phyloP scores from a whole-genome alignment of 2,888 invertebrate species.

The Campoplex nolae region DNA sequence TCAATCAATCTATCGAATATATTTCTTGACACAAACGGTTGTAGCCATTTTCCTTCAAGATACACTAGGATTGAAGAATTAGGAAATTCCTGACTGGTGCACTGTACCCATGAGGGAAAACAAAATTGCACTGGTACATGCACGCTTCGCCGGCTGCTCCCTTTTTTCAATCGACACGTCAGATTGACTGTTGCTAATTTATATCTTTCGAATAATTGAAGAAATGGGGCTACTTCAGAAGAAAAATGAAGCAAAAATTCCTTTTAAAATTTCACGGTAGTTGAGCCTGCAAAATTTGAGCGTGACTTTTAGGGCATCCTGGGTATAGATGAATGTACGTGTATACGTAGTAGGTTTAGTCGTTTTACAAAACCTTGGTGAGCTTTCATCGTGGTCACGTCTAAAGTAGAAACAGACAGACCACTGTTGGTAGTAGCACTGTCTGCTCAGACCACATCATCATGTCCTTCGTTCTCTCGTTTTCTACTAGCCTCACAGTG shows the following conservation, averaged over 20 bases:
- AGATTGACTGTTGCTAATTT: neutral
- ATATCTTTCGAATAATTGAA: neutral
- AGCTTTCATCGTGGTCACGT: conserved; percentile 71
- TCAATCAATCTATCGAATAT: neutral
- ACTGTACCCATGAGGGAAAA: neutral
- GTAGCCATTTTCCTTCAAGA: neutral
- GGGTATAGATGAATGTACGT: neutral
- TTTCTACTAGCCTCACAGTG: conserved; percentile 22
- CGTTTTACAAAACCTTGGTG: conserved; percentile 75
- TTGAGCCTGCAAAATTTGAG: neutral
- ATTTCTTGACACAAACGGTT: neutral
- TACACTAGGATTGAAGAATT: neutral
- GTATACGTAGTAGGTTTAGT: conserved; percentile 51
- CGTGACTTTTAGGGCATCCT: neutral
- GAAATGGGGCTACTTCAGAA: neutral
- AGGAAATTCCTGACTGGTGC: neutral
- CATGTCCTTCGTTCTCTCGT: conserved; percentile 51
- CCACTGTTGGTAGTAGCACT: neutral
- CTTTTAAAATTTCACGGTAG: neutral
- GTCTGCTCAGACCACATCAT: conserved; percentile 31
- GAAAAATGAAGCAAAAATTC: neutral
- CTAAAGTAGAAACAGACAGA: conserved; percentile 42
- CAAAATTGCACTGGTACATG: neutral
- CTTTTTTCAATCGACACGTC: neutral
- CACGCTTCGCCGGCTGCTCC: neutral